phyloP scores from a whole-genome alignment of 64 coral and sea anemone species.

The Actinia tenebrosa region DNA sequence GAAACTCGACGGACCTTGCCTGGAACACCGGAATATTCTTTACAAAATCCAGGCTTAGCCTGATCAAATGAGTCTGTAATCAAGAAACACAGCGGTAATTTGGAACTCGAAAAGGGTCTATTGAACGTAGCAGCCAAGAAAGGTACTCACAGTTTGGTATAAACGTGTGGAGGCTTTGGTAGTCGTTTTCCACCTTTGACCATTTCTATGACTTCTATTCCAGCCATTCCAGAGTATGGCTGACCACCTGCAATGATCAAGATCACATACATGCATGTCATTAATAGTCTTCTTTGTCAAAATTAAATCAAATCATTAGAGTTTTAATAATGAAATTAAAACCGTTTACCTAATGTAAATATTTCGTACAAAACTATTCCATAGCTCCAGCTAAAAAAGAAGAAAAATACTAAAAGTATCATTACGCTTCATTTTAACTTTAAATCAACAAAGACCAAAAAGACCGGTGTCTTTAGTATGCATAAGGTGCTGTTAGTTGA shows the following conservation, averaged over 20 bases:
- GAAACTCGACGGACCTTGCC: too few species aligned
- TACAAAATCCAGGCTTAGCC: too few species aligned
- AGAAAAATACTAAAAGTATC: neutral
- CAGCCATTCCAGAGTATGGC: neutral
- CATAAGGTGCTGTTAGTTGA: too few species aligned
- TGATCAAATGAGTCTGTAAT: too few species aligned
- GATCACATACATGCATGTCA: neutral
- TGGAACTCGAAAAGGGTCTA: neutral
- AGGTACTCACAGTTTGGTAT: neutral
- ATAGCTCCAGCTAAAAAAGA: slow-evolving; percentile 55
- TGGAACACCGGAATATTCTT: too few species aligned
- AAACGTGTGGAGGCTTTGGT: neutral
- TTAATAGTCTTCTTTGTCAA: too few species aligned
- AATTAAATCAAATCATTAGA: too few species aligned
- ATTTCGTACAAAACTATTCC: slow-evolving; percentile 73
- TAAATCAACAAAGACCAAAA: too few species aligned
- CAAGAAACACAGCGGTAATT: too few species aligned
- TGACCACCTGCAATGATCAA: neutral
- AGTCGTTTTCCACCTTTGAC: slow-evolving; percentile 9
- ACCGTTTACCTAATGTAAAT: slow-evolving; percentile 54
- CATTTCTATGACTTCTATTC: slow-evolving; percentile 11
- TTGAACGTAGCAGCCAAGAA: neutral
- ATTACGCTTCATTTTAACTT: neutral
- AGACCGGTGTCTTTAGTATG: too few species aligned
- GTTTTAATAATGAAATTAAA: too few species aligned